These are phyloP conservation scores for Cerceris ruficornis DNA, from an alignment of 2,888 invertebrate genomes.

Conservation along the genomic window DNA sequence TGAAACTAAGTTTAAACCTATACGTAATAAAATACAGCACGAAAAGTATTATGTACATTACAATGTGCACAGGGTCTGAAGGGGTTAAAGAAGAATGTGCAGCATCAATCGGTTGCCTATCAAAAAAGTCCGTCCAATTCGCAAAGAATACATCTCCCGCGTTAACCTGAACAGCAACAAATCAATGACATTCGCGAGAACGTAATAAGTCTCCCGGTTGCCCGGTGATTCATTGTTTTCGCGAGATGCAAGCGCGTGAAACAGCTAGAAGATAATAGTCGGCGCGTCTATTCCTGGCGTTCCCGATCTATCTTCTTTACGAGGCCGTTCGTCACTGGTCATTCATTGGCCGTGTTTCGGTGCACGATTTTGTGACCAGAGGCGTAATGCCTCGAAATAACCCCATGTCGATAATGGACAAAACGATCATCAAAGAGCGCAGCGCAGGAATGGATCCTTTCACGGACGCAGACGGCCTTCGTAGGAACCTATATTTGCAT, in stretches of 20 bases:
- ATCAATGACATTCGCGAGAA: neutral
- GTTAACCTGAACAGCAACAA: neutral
- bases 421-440: neutral
- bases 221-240: slow-evolving; percentile 54
- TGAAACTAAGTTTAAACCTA: too few relatives aligned
- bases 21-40: too few relatives aligned
- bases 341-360: slow-evolving; percentile 53
- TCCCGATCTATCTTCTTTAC: slow-evolving; percentile 62
- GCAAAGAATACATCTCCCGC: too few relatives aligned
- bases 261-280: slow-evolving; percentile 54
- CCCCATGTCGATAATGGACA: slow-evolving; percentile 17
- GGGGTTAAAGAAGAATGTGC: too few relatives aligned
- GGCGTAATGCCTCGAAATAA: slow-evolving; percentile 39
- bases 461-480: too few relatives aligned
- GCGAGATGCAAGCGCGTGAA: slow-evolving; percentile 34
- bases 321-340: slow-evolving; percentile 58
- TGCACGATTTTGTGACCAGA: slow-evolving; percentile 9
- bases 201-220: slow-evolving; percentile 14
- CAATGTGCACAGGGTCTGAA: too few relatives aligned
- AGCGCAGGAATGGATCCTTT: neutral
- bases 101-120: too few relatives aligned
- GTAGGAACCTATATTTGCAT: too few relatives aligned
- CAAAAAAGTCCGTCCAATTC: too few relatives aligned
- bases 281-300: slow-evolving; percentile 54
- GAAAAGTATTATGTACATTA: too few relatives aligned